Evolutionary conservation across 2,113 vertebrate species (phyloP), one percentile per base, ranked within the genome.

Genomic region (Eptesicus fuscus): DNA sequence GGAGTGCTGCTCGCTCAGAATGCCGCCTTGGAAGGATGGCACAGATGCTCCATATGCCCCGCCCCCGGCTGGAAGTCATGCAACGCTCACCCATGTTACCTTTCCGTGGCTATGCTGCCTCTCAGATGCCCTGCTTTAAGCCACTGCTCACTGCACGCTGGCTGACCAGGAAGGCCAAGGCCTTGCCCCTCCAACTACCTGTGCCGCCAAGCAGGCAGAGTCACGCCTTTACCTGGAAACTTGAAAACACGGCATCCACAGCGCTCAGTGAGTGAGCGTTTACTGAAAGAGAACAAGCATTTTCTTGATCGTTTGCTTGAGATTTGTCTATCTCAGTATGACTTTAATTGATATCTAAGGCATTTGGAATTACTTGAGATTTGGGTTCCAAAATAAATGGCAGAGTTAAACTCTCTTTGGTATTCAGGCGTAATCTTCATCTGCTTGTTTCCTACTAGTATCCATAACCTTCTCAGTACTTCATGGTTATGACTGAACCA

Each of bases 321-420:
- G 40, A 18, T 61, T 12, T 37, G 23, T 37, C 35, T 32, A 40
- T 47, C 51, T 80, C 77, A 44, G 28, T 17, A 76, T 11, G 28
- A 49, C 47, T 84, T 53, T 40, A 23, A 51, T 12, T 49, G 65
- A 47, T 49, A 88, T 12, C 91, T 95, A 96, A 97, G 91, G 91
- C 95, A 85, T 95, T 44, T 82, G 63, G 16, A 93, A 91, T 70
- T 32, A 91, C 47, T 86, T 74, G 44, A 63, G 37, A 80, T 78
- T 91, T 73, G 61, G 83, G 67, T 51, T 67, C 73, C 51, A 47
- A 7, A 74, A 65, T 56, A 67, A 73, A 88, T 12, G 17, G 37
- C 70, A 44, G 30, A 56, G 51, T 49, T 77, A 25, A 79, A 89
- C 78, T 95, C 95, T 97, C 95, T 97, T 97, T 96, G 96, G 95